These are phyloP conservation scores for Phengaris arion DNA, from an alignment of 2,888 invertebrate genomes.

Conservation along the genomic window DNA sequence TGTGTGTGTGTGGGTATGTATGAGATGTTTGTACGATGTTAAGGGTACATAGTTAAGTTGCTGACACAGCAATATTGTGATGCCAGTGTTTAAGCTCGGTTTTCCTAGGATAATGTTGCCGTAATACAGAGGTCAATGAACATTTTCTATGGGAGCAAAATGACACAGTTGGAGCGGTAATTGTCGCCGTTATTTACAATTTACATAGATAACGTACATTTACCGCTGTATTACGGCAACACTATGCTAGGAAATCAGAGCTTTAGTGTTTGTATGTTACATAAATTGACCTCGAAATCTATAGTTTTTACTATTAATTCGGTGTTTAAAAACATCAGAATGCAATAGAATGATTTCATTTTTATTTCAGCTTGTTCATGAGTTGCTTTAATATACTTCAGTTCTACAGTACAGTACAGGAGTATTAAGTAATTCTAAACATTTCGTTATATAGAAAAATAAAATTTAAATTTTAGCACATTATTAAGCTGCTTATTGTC, in stretches of 20 bases:
- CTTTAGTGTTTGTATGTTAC: neutral
- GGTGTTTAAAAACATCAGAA: too few species aligned
- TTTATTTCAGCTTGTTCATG: neutral
- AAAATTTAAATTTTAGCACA: neutral
- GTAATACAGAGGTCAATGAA: too few species aligned
- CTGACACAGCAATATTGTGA: constrained; percentile 5
- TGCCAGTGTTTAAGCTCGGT: neutral
- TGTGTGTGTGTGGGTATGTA: neutral
- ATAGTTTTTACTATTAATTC: neutral
- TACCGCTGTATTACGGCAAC: too few species aligned
- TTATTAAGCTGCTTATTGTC: neutral
- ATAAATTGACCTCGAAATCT: neutral
- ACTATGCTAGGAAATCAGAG: too few species aligned
- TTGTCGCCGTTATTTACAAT: too few species aligned
- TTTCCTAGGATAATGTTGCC: too few species aligned
- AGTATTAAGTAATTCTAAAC: neutral
- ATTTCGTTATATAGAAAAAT: neutral
- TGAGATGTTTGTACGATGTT: neutral
- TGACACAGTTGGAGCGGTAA: too few species aligned
- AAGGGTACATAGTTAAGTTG: neutral
- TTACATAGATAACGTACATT: too few species aligned
- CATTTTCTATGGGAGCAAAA: too few species aligned
- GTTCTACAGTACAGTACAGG: neutral
- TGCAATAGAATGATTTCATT: neutral
- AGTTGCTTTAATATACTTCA: neutral